Conservation (phyloP, 2,797 vertebrate species). For the Fringilla coelebs region DNA sequence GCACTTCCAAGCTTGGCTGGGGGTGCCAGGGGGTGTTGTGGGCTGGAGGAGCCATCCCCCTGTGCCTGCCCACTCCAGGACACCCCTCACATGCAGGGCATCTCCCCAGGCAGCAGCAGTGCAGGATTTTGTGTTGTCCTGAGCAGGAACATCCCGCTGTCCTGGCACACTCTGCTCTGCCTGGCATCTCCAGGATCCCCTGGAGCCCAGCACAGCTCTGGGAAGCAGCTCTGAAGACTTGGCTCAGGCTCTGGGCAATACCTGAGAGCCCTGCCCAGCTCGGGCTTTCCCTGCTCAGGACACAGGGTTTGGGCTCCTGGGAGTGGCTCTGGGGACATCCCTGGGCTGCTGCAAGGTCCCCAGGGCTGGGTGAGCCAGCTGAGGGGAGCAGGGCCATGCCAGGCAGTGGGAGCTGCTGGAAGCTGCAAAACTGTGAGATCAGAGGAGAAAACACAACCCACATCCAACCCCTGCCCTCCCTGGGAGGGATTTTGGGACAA, state of each 20-base stretch:
- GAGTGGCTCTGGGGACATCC: background rate
- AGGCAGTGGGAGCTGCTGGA: background rate
- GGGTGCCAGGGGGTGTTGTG: rapidly evolving
- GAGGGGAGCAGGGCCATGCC: rapidly evolving
- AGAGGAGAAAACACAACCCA: background rate
- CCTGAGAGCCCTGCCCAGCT: background rate
- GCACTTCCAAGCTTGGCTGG: background rate
- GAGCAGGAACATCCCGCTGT: rapidly evolving
- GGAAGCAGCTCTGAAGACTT: background rate
- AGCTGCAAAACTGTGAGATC: background rate
- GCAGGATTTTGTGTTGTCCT: rapidly evolving
- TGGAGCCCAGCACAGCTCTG: background rate
- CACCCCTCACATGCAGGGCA: background rate
- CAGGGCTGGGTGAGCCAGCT: background rate
- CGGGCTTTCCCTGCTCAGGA: background rate
- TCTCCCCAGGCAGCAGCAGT: background rate
- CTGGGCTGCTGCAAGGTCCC: background rate
- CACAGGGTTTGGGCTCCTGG: background rate
- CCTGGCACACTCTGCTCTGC: rapidly evolving
- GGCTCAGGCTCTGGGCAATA: background rate
- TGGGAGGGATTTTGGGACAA: background rate
- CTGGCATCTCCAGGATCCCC: background rate
- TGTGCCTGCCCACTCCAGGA: background rate
- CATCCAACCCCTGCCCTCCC: background rate
- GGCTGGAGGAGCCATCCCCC: background rate